phyloP scores from a whole-genome alignment of 2,888 invertebrate species.

The Neria commutata region DNA sequence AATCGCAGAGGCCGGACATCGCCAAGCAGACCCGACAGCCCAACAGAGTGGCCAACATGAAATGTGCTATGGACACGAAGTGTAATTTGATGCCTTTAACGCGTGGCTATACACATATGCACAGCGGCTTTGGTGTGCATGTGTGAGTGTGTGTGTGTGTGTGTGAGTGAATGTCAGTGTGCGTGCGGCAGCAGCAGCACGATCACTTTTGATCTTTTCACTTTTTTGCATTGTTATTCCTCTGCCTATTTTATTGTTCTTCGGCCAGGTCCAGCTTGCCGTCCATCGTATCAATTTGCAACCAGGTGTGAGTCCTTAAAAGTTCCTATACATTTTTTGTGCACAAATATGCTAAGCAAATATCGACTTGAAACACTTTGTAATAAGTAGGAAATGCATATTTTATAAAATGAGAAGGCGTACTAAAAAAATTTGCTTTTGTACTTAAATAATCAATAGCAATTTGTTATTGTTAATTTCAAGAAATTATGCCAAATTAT shows the following conservation, averaged over 20 bases:
- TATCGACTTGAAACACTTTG: too few species aligned
- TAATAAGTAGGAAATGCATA: constrained; percentile 3
- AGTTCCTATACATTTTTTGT: too few species aligned
- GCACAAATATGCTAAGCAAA: too few species aligned
- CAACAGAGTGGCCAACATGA: neutral
- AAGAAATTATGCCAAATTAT: too few species aligned
- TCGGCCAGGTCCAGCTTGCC: neutral
- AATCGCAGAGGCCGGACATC: too few species aligned
- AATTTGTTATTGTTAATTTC: too few species aligned
- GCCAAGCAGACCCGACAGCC: neutral
- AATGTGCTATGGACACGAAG: constrained; percentile 9
- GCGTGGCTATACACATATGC: constrained; percentile 15
- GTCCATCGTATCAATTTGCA: neutral
- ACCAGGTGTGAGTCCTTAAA: constrained; percentile 28
- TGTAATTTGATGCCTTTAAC: constrained; percentile 21
- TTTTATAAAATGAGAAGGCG: too few species aligned
- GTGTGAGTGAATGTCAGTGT: too few species aligned
- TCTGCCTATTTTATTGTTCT: neutral
- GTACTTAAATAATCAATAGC: too few species aligned
- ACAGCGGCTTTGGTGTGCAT: neutral
- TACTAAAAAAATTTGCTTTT: too few species aligned
- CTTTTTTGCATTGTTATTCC: neutral
- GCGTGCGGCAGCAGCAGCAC: neutral
- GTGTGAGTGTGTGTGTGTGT: too few species aligned
- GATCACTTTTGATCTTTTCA: neutral